phyloP scores from a whole-genome alignment of 1,140 invertebrate species.

The Cataglyphis hispanica region DNA sequence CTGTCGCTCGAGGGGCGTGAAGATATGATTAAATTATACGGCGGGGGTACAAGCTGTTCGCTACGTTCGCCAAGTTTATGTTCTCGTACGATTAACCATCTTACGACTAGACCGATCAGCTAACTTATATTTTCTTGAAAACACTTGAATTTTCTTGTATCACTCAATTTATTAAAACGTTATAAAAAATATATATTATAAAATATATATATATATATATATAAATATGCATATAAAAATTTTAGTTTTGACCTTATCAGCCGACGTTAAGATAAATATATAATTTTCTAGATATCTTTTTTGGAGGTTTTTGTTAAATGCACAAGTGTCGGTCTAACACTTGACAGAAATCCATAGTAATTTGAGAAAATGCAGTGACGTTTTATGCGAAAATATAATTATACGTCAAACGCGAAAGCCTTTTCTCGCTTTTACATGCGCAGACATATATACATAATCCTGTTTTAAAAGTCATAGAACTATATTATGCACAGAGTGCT shows the following conservation, averaged over 20 bases:
- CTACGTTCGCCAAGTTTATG: background rate
- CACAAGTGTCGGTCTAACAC: background rate
- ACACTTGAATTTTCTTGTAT: too few species aligned
- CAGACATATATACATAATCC: constrained; percentile 15
- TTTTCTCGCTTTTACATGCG: background rate
- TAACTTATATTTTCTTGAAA: background rate
- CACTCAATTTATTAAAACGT: too few species aligned
- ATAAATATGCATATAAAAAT: too few species aligned
- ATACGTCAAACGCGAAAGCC: constrained; percentile 4
- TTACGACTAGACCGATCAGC: background rate
- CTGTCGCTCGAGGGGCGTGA: constrained; percentile 67
- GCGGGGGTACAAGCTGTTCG: constrained; percentile 31
- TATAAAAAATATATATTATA: background rate
- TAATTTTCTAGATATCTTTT: background rate
- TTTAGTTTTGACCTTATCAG: background rate
- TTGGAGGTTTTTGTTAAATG: background rate
- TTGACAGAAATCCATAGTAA: background rate
- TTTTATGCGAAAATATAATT: constrained; percentile 13
- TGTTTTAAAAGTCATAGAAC: constrained; percentile 33
- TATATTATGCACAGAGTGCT: background rate
- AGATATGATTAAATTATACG: constrained; percentile 68
- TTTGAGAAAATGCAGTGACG: background rate
- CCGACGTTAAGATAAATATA: background rate
- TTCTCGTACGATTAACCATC: background rate
- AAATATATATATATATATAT: too few species aligned